Base-by-base conservation (phyloP, 2,113 vertebrate species). In the Psilopsiagon aymara region DNA sequence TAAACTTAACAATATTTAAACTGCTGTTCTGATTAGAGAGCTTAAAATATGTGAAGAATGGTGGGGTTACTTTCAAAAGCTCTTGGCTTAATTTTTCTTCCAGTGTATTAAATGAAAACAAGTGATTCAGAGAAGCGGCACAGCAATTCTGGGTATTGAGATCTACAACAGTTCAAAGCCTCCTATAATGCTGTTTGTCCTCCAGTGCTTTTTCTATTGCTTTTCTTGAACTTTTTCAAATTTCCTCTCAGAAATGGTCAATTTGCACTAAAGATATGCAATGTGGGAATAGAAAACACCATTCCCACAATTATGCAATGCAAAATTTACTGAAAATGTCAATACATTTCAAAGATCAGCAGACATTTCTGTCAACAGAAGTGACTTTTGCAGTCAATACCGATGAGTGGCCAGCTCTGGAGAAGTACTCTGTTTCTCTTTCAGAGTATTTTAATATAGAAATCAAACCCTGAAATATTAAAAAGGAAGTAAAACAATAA, bases 1-100 rank as follows among this genome's bases (percentile, higher is more conserved):
- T 94, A 96, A 96, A 95, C 82, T 90, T 80, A 66, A 85, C 82
- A 96, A 91, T 87, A 90, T 86, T 94, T 91, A 86, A 95, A 82
- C 92, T 67, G 63, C n/a, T 76, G 51, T 82, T 94, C 90, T 95
- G 93, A 96, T 95, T 91, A 96, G 53, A 86, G 60, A 66, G 37
- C 66, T 85, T 82, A 91, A 95, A 95, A 85, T 82, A 81, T 17
- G n/a, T 81, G 57, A 49, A 90, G 43, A 71, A 29, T 41, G 60
- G 66, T 20, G 9, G 49, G 17, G 37, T 57, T 95, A 91, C 53
- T 92, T 87, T 92, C 84, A 82, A 87, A 84, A 92, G 86, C 74
- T 76, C 66, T 92, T 77, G 55, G 74, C 74, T 86, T 91, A 82
- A 95, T 92, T 88, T 94, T 91, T 76, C 62, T 82, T 91, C 29